Conservation (phyloP, 2,113 vertebrate species). For the Lophochroa leadbeateri region DNA sequence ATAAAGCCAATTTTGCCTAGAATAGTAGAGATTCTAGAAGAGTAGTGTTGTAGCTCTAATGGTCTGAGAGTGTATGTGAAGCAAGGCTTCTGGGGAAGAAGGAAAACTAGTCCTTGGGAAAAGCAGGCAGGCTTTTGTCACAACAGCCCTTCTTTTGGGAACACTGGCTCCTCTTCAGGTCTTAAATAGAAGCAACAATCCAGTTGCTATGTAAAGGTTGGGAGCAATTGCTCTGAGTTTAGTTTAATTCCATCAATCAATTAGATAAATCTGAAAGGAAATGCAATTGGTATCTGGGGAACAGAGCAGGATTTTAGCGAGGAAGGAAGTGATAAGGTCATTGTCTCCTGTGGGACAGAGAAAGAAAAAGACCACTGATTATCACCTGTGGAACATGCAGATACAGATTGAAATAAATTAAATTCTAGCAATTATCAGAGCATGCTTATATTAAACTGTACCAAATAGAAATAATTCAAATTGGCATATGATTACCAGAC, state of each 20-base stretch:
- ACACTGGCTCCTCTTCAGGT: background rate
- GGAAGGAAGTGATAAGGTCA: conserved; percentile 2
- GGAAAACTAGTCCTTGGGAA: background rate
- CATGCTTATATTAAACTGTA: background rate
- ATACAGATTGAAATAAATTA: background rate
- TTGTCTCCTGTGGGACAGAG: background rate
- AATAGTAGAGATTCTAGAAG: background rate
- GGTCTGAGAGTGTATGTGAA: background rate
- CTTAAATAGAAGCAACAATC: conserved; percentile 4
- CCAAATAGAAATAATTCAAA: background rate
- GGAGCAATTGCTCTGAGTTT: conserved; percentile 4
- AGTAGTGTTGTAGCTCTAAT: background rate
- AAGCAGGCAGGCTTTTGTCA: background rate
- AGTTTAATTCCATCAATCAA: conserved; percentile 40
- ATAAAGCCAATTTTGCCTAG: background rate
- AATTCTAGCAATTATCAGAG: background rate
- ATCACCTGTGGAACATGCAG: background rate
- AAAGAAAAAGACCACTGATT: conserved; percentile 3
- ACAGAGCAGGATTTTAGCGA: background rate
- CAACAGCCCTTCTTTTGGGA: background rate
- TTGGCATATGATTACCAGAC: background rate
- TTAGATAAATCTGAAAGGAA: conserved; percentile 39
- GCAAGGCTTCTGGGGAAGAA: background rate
- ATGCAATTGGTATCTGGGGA: background rate
- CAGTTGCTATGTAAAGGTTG: conserved; percentile 3